Evolutionary conservation across 2,888 invertebrate genomes (phyloP).

Genomic region (Loripinus fragilis): DNA sequence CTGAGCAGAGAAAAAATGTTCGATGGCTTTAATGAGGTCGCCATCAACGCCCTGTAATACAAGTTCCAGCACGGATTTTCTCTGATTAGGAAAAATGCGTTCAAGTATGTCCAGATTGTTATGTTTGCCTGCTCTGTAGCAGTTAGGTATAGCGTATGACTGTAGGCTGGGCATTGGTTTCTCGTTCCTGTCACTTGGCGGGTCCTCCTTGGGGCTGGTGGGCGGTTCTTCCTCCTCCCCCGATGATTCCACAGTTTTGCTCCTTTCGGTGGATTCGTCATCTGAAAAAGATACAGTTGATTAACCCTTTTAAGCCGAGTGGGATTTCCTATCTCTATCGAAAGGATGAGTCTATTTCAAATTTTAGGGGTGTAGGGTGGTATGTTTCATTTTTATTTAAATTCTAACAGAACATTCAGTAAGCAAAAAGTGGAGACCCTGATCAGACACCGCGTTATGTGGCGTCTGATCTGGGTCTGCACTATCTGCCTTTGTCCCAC

Average conservation of each 20-base stretch:
- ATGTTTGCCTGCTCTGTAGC: constrained; percentile 83
- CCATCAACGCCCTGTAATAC: constrained; percentile 96
- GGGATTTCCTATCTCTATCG: too few species aligned
- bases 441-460: too few species aligned
- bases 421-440: too few species aligned
- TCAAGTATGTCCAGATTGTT: constrained; percentile 90
- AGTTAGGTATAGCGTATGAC: constrained; percentile 42
- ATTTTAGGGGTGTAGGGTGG: too few species aligned
- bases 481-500: too few species aligned
- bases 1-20: constrained; percentile 88
- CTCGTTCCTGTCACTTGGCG: constrained; percentile 20
- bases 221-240: not conserved
- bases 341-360: too few species aligned
- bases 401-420: too few species aligned
- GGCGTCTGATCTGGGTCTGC: too few species aligned
- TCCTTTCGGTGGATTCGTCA: not conserved
- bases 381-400: too few species aligned
- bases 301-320: too few species aligned
- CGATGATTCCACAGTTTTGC: not conserved
- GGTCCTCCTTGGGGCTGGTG: not conserved
- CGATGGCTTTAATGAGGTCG: constrained; percentile 94
- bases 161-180: not conserved
- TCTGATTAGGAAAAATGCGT: constrained; percentile 92
- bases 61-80: constrained; percentile 94
- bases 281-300: not conserved